These are phyloP conservation scores for Mactromeris polynyma DNA, from an alignment of 2,888 invertebrate genomes.

Conservation along the genomic window DNA sequence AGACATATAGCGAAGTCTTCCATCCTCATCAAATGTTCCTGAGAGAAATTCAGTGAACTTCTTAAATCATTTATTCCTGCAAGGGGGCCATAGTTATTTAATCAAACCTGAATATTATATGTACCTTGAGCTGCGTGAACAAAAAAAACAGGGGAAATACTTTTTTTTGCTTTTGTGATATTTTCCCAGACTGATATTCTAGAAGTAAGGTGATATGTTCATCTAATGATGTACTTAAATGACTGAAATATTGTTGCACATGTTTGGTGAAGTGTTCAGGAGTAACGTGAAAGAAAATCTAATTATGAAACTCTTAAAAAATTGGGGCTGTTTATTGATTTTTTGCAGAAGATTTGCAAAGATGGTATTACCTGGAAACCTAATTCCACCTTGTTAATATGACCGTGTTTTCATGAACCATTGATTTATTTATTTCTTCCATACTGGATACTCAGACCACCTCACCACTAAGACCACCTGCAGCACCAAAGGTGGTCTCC, in stretches of 20 bases:
- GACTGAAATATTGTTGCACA: neutral
- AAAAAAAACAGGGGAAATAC: neutral
- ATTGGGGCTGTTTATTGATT: too few species aligned
- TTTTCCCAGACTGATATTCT: neutral
- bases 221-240: neutral
- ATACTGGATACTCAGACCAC: too few species aligned
- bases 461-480: too few species aligned
- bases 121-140: neutral
- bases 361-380: too few species aligned
- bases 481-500: too few species aligned
- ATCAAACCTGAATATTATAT: constrained; percentile 9
- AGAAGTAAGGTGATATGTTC: neutral
- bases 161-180: neutral
- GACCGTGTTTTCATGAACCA: too few species aligned
- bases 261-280: too few species aligned
- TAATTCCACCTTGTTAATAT: too few species aligned
- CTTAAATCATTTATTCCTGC: constrained; percentile 4
- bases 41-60: neutral
- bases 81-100: neutral
- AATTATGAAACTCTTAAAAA: too few species aligned
- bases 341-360: too few species aligned
- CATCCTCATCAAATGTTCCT: neutral
- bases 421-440: too few species aligned
- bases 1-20: constrained; percentile 5
- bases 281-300: too few species aligned